Percentiles rank a stretch among this genome's conserved stretches.
Evolutionary conservation across 2,113 vertebrate genomes (phyloP).

Genomic region (Pterocles gutturalis): DNA sequence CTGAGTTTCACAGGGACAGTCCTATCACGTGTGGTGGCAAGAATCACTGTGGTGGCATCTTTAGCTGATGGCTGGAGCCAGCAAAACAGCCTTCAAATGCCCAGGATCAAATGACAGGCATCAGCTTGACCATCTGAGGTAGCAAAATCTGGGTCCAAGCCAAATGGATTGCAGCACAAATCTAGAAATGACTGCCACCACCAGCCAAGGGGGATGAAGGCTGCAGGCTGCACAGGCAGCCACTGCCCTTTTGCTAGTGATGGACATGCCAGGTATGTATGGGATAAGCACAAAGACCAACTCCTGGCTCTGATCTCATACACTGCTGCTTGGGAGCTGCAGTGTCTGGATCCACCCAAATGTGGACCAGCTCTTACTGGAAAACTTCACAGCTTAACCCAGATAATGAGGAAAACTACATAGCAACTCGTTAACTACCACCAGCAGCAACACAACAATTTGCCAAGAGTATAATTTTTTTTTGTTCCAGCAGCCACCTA

Average conservation of each 20-base stretch:
- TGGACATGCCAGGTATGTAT: accelerated
- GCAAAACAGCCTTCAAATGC: background rate
- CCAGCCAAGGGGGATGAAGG: background rate
- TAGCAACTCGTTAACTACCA: background rate
- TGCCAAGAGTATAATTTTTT: background rate
- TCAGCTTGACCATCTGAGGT: background rate
- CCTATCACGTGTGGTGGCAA: background rate
- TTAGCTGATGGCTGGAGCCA: background rate
- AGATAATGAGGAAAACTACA: background rate
- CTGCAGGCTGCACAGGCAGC: background rate
- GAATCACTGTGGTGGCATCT: background rate
- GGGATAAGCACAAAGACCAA: background rate
- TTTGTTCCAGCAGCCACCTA: background rate
- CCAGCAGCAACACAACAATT: background rate
- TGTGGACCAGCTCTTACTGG: background rate
- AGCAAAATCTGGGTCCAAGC: background rate
- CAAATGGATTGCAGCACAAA: background rate
- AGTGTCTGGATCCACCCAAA: background rate
- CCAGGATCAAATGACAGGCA: background rate
- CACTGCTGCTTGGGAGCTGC: background rate
- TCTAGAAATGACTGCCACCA: background rate
- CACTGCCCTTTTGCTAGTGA: background rate
- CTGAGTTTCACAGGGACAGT: background rate
- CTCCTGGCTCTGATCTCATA: background rate
- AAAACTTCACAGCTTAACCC: background rate